phyloP scores from a whole-genome alignment of 1,140 invertebrate genomes.

The Drosophila virilis region DNA sequence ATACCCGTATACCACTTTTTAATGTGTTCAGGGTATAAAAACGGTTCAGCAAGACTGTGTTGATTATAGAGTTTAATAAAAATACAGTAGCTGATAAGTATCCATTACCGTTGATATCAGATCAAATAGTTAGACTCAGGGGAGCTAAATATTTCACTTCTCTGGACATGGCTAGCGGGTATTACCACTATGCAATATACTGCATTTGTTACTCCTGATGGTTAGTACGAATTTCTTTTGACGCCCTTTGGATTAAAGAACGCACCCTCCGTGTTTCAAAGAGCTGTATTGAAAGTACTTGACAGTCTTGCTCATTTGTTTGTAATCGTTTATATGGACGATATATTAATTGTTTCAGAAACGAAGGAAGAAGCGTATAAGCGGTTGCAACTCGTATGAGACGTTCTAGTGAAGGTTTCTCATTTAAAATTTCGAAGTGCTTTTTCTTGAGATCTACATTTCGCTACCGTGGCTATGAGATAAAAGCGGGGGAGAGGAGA shows the following conservation, averaged over 20 bases:
- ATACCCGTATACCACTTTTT: no score
- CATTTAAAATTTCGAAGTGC: background rate
- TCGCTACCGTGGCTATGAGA: constrained; percentile 3
- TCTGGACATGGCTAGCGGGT: no score
- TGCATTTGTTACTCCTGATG: no score
- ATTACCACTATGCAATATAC: no score
- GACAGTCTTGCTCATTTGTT: background rate
- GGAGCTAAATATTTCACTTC: no score
- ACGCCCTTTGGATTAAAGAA: no score
- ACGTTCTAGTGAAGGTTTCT: background rate
- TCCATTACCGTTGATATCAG: no score
- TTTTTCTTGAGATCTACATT: constrained; percentile 12
- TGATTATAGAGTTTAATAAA: constrained; percentile 9
- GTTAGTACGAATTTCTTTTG: no score
- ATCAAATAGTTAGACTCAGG: no score
- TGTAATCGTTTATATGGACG: constrained; percentile 6
- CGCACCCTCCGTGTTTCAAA: background rate
- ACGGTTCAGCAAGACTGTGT: constrained; percentile 10
- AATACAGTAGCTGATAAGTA: constrained; percentile 10
- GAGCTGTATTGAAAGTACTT: background rate
- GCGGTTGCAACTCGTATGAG: background rate
- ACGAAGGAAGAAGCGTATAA: background rate
- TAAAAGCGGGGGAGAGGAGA: background rate
- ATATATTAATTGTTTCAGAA: constrained; percentile 2
- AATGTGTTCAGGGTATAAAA: no score